Base-by-base conservation (phyloP, 1,140 invertebrate genomes). In the Coelopa frigida region DNA sequence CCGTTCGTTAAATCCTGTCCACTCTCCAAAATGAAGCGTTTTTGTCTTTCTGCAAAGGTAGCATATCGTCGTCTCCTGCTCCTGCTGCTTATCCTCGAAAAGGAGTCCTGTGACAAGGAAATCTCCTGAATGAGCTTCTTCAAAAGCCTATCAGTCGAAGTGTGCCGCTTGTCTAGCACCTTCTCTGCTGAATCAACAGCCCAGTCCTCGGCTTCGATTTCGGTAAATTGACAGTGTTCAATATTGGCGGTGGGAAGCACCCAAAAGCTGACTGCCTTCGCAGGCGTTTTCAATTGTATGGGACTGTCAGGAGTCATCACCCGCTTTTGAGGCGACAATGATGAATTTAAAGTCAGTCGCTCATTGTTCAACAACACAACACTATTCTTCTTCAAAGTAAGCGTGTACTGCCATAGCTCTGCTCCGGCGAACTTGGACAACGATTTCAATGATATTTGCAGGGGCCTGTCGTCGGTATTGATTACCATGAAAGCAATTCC, bases 401-500 rank as follows among this genome's bases (percentile, higher is more conserved):
- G 27, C 0, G 60, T 55, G 42, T 62, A 68, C 32, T 68, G 52
- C 60, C 61, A 66, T 10, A 64, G 50, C 11, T 68, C 65, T 12
- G 54, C 55, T 43, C 53, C 57, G 5, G 49, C 20, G 8, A 65
- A 31, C n/a, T 44, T 51, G n/a, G 36, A 58, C 20, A 50, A n/a
- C 22, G 58, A 60, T 5, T 54, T 49, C 11, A 65, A 49, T 0
- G 60, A 53, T 5, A 68, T 62, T 8, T 61, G 54, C 0, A 51
- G 46, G 2, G 55, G 47, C 29, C 56, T 48, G 3, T 66, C 58
- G 31, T 62, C 58, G 0, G 55, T 62, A 33, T 68, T 68, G 21
- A 68, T 55, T 24, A 66, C 61, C 62, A 68, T 68, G 14, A 68
- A 61, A 1, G 62, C 53, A 26, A 68, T 35, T 20, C 58, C 66